Base-by-base conservation (phyloP, 2,113 vertebrate genomes). In the Myocastor coypus region DNA sequence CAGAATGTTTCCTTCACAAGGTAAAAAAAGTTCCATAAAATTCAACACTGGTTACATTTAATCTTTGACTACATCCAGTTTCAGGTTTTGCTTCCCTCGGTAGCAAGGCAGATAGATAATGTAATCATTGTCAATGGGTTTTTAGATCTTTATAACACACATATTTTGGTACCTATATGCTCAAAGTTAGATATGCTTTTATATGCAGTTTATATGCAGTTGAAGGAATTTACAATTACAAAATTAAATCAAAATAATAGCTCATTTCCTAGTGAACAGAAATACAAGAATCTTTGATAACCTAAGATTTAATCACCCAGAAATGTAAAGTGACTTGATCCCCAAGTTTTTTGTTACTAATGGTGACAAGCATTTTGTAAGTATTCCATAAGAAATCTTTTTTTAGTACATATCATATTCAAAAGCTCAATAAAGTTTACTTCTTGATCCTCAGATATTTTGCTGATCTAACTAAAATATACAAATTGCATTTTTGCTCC, bases 161-260 rank as follows among this genome's bases (percentile, higher is more conserved):
- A 81, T 75, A 69, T 92, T 87, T 92, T 93, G 24, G 26, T 87
- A 75, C 2, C 17, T 24, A 87, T 5, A 73, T 66, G 6, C 28
- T 83, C 24, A 83, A 85, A 90, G 10, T 63, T 46, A 89, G 88
- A 71, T 57, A 66, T 26, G 46, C 4, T 89, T 89, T 84, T 20
- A 87, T 88, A 22, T 50, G 42, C 61, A 69, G 20, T 69, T n/a
- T n/a, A n/a, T n/a, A n/a, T n/a, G n/a, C n/a, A n/a, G 52, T 77
- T 83, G 69, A 93, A 92, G 1, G 6, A 4, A 92, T 87, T 46
- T 61, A 83, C 42, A 68, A 84, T 68, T 87, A n/a, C 57, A 12
- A 93, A 95, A 89, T 61, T 96, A 68, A 94, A 94, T 46, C 87
- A 87, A 95, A 93, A 57, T 32, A 73, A 57, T 32, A 73, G 34